phyloP scores from a whole-genome alignment of 1,140 invertebrate species.

The Drosophila pseudoobscura region DNA sequence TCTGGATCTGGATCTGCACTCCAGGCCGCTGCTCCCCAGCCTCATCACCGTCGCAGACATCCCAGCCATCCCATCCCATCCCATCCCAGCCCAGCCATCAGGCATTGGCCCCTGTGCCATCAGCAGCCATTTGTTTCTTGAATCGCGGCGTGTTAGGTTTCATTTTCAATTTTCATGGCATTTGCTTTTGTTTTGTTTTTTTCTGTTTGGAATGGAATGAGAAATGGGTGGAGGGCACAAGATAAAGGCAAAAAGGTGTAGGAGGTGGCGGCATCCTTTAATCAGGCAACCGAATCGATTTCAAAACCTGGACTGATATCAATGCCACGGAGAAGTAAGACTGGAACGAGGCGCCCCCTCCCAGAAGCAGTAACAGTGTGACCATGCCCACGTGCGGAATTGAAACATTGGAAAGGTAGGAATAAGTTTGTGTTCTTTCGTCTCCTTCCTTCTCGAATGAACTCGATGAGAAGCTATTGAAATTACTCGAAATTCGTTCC shows the following conservation, averaged over 20 bases:
- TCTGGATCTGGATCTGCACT: constrained; percentile 12
- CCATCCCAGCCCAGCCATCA: neutral
- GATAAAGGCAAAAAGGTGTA: too few relatives aligned
- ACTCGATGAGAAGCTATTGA: too few relatives aligned
- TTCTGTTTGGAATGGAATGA: neutral
- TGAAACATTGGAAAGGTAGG: too few relatives aligned
- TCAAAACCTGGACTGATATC: neutral
- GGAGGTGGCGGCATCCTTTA: constrained; percentile 12
- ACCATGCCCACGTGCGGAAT: neutral
- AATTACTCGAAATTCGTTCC: too few relatives aligned
- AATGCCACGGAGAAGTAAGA: too few relatives aligned
- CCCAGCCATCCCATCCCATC: neutral
- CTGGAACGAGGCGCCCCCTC: too few relatives aligned
- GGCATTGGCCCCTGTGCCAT: constrained; percentile 23
- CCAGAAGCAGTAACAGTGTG: neutral
- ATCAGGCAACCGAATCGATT: constrained; percentile 15
- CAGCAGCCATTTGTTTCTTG: constrained; percentile 65
- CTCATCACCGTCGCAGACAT: constrained; percentile 29
- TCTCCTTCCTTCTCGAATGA: too few relatives aligned
- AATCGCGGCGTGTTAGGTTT: constrained; percentile 71
- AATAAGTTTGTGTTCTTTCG: too few relatives aligned
- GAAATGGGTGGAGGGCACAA: neutral
- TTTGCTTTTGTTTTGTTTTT: constrained; percentile 32
- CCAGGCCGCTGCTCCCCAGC: constrained; percentile 13
- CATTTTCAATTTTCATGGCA: constrained; percentile 75